A percentile compares a stretch with the other conserved stretches of the same genome.
Evolutionary conservation across 2,888 invertebrate genomes (phyloP).

Genomic region (Drosophila mettleri): DNA sequence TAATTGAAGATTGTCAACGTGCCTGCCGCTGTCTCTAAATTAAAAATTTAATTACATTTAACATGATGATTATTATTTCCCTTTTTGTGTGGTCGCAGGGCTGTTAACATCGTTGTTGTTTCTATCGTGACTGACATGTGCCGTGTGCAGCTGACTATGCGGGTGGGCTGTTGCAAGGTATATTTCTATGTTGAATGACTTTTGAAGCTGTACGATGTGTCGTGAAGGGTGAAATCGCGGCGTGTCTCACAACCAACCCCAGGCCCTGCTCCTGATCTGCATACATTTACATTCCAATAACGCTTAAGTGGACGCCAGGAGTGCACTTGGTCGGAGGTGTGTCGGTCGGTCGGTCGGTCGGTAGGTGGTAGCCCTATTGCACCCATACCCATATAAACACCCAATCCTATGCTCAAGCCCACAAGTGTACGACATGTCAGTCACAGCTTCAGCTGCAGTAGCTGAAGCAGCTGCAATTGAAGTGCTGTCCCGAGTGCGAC

Average conservation of each 20-base stretch:
- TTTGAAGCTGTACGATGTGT: slow-evolving; percentile 70
- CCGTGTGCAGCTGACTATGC: slow-evolving; percentile 10
- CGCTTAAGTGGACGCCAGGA: slow-evolving; percentile 77
- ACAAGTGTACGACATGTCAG: slow-evolving; percentile 73
- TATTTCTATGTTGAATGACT: slow-evolving; percentile 68
- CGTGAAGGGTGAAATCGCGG: slow-evolving; percentile 24
- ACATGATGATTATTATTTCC: slow-evolving; percentile 64
- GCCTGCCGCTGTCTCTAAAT: slow-evolving; percentile 60
- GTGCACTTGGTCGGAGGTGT: slow-evolving; percentile 65
- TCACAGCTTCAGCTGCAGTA: slow-evolving; percentile 46
- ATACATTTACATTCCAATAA: slow-evolving; percentile 83
- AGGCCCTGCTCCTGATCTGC: slow-evolving; percentile 71
- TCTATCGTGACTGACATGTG: slow-evolving; percentile 33
- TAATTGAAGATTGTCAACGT: slow-evolving; percentile 77
- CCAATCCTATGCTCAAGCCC: slow-evolving; percentile 17
- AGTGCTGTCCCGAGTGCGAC: slow-evolving; percentile 54
- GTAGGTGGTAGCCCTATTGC: slow-evolving; percentile 39
- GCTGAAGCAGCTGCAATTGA: slow-evolving; percentile 66
- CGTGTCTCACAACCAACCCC: slow-evolving; percentile 13
- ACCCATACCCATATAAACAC: slow-evolving; percentile 14
- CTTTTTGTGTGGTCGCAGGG: slow-evolving; percentile 25
- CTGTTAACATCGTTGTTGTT: slow-evolving; percentile 24
- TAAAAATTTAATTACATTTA: slow-evolving; percentile 81
- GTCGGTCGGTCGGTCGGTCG: slow-evolving; percentile 15
- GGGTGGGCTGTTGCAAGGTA: slow-evolving; percentile 14